Base-by-base conservation (phyloP, 2,888 invertebrate genomes). In the Thalpophila matura region DNA sequence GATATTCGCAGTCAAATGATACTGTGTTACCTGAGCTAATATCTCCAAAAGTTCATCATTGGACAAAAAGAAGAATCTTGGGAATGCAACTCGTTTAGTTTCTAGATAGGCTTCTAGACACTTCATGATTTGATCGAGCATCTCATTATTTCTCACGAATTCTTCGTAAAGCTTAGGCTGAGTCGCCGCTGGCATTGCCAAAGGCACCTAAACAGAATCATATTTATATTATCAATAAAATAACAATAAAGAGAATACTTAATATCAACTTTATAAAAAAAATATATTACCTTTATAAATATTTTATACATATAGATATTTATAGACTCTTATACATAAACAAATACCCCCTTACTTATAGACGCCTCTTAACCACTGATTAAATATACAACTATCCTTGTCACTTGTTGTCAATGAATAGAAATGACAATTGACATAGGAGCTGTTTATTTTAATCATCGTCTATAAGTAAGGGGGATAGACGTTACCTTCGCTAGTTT, bases 21-120 rank as follows among this genome's bases (percentile, higher is more conserved):
- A 38, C 5, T 18, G 7, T 35, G 1, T 59, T 89, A 96, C 97
- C 95, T 99, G 98, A 0, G 98, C 98, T 62, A 99, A 93, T 77
- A 99, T 99, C 89, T 98, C 98, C 69, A 98, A 92, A 14, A 98
- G 92, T 84, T 98, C 98, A 80, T 98, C 98, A 85, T 98, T 98
- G 1, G 98, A 98, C 60, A 98, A 91, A 87, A 98, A 98, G 89
- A 98, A 98, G 89, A 98, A 98, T 69, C 98, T 92, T 10, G 98
- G 98, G 88, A 98, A 98, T 0, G 98, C 97, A 9, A 98, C 97
- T 38, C 98, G 96, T 87, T 98, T 98, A 0, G 98, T 97, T 89
- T 98, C 98, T 57, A 98, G 92, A 87, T 98, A 98, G 0, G 98
- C 98, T 86, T 98, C 98, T 27, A 99, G 94, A 78, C 98, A 98